Conservation (phyloP, 2,113 vertebrate species). For the Bungarus multicinctus region DNA sequence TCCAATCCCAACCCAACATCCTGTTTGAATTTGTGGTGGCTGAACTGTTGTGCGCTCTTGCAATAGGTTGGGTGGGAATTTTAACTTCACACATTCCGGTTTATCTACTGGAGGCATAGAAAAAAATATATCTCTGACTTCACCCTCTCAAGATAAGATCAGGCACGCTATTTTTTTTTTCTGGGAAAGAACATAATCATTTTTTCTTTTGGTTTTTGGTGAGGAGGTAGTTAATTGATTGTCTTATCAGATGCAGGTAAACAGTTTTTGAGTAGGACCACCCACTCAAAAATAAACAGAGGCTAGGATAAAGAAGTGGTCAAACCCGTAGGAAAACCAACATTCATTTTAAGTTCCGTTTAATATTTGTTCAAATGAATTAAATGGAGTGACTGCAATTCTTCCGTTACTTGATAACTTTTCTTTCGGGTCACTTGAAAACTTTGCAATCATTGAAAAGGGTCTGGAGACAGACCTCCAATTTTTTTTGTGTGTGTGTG, state of each 20-base stretch:
- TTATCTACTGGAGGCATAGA: neutral
- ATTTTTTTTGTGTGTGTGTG: too few species aligned
- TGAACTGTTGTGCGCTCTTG: neutral
- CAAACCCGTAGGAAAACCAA: neutral
- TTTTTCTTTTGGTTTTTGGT: neutral
- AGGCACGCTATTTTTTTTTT: neutral
- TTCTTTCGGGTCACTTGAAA: neutral
- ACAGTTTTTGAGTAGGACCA: neutral
- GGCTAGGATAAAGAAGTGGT: neutral
- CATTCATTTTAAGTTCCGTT: neutral
- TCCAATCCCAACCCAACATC: neutral
- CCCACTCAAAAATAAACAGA: neutral
- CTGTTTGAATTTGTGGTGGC: slow-evolving; percentile 5
- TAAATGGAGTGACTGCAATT: neutral
- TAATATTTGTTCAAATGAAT: neutral
- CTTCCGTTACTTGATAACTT: neutral
- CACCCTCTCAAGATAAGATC: neutral
- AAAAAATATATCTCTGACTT: neutral
- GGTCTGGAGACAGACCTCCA: neutral
- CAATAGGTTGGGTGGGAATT: neutral
- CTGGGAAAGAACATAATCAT: neutral
- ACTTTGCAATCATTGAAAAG: neutral
- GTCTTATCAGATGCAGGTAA: neutral
- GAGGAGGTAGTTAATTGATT: neutral
- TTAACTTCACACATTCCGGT: neutral